Evolutionary conservation across 2,888 invertebrate species (phyloP).

Genomic region (Drosophila incognita): DNA sequence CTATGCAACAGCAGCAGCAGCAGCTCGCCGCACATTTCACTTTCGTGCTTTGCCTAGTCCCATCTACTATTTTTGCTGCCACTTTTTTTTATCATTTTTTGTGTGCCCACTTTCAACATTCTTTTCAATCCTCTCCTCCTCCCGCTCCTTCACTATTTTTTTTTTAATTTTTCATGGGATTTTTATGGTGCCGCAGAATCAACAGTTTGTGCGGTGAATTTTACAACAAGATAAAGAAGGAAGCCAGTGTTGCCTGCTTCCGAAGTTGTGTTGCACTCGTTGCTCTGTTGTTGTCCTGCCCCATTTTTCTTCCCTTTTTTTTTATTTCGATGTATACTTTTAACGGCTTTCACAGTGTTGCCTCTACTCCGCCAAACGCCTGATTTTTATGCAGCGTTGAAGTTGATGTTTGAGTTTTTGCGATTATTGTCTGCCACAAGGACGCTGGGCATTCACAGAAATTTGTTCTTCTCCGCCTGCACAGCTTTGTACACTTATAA

Average conservation of each 20-base stretch:
- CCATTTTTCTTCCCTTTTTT: constrained; percentile 20
- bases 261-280: constrained; percentile 38
- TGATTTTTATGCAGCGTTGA: constrained; percentile 69
- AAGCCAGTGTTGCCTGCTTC: constrained; percentile 36
- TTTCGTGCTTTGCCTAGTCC: constrained; percentile 40
- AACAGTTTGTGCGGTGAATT: constrained; percentile 84
- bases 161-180: constrained; percentile 79
- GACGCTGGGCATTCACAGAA: constrained; percentile 62
- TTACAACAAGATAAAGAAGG: constrained; percentile 81
- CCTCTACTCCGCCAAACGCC: constrained; percentile 12
- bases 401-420: constrained; percentile 71
- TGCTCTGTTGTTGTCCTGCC: constrained; percentile 34
- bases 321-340: constrained; percentile 19
- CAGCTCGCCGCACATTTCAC: constrained; percentile 59
- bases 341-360: constrained; percentile 28
- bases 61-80: constrained; percentile 9
- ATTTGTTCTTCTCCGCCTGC: constrained; percentile 21
- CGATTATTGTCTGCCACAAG: constrained; percentile 65
- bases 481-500: constrained; percentile 6
- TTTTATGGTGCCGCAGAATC: constrained; percentile 83
- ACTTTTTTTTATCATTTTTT: constrained; percentile 13
- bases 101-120: constrained; percentile 13
- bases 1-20: constrained; percentile 42
- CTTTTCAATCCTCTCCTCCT: constrained; percentile 11
- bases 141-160: constrained; percentile 17